Conservation (phyloP, 2,888 invertebrate genomes). For the Troilus luridus region DNA sequence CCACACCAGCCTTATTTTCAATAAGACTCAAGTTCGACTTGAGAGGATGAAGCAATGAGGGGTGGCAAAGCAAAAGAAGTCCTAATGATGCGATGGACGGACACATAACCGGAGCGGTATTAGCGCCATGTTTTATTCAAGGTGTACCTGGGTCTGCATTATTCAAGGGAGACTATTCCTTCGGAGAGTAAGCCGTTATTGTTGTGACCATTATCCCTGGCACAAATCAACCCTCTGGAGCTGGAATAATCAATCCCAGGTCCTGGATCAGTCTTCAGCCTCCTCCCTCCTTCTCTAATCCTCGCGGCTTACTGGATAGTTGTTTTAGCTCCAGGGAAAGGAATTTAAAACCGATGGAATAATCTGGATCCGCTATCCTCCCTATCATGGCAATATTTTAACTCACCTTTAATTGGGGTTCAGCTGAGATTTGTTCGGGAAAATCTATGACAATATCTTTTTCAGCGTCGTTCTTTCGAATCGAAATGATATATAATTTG, state of each 20-base stretch:
- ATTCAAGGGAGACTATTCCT: slow-evolving; percentile 29
- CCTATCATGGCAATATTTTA: background rate
- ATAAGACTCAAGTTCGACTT: too few relatives aligned
- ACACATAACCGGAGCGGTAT: slow-evolving; percentile 11
- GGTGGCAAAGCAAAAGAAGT: slow-evolving; percentile 29
- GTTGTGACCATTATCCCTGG: slow-evolving; percentile 48
- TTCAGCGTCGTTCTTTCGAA: background rate
- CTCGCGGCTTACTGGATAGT: slow-evolving; percentile 11
- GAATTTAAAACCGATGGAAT: slow-evolving; percentile 21
- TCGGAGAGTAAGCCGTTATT: slow-evolving; percentile 41
- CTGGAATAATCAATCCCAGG: slow-evolving; percentile 39
- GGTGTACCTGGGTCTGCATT: slow-evolving; percentile 24
- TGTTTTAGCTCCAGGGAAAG: background rate
- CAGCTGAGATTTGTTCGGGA: background rate
- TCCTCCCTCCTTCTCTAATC: background rate
- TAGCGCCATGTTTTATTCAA: slow-evolving; percentile 44
- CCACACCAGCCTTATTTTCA: background rate
- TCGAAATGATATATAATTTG: background rate
- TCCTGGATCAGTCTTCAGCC: slow-evolving; percentile 18
- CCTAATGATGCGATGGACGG: slow-evolving; percentile 38
- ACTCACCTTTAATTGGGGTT: slow-evolving; percentile 18
- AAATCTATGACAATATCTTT: background rate
- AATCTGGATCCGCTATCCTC: background rate
- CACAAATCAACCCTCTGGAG: slow-evolving; percentile 43
- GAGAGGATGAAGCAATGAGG: slow-evolving; percentile 7